Evolutionary conservation across 2,797 vertebrate genomes (phyloP).

Genomic region (Limosa lapponica): DNA sequence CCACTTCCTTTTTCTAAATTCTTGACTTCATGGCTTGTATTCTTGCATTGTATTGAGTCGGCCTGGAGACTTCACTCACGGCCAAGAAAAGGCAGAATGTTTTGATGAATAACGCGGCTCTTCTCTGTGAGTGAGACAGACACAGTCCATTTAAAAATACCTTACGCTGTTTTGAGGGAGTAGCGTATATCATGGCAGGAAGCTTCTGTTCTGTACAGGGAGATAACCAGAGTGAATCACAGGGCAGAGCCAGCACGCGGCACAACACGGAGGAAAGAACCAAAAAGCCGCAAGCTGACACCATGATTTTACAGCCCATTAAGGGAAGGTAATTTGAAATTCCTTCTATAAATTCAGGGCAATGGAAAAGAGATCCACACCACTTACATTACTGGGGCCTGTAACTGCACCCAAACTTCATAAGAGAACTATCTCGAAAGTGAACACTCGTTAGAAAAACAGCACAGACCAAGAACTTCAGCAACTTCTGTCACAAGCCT

Average conservation of each 20-base stretch:
- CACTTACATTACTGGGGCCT: neutral
- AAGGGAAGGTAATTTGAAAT: neutral
- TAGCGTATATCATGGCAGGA: rapidly evolving
- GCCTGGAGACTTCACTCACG: neutral
- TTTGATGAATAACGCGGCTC: neutral
- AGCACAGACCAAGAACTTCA: neutral
- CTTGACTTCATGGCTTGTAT: neutral
- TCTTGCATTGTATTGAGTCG: neutral
- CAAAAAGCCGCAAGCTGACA: neutral
- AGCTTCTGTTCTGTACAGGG: neutral
- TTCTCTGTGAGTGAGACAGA: neutral
- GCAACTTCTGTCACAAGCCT: neutral
- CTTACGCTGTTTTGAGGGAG: neutral
- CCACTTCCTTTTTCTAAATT: neutral
- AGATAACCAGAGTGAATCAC: neutral
- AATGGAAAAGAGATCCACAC: neutral
- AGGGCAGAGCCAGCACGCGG: neutral
- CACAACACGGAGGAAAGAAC: neutral
- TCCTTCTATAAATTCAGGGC: neutral
- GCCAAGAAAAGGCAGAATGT: neutral
- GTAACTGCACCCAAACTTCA: neutral
- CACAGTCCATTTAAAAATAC: neutral
- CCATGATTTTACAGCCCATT: neutral
- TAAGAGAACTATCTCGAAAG: neutral
- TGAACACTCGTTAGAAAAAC: neutral